A percentile compares a stretch with the other conserved stretches of the same genome.
phyloP scores from a whole-genome alignment of 2,888 invertebrate species.

The Phyllotreta cruciferae region DNA sequence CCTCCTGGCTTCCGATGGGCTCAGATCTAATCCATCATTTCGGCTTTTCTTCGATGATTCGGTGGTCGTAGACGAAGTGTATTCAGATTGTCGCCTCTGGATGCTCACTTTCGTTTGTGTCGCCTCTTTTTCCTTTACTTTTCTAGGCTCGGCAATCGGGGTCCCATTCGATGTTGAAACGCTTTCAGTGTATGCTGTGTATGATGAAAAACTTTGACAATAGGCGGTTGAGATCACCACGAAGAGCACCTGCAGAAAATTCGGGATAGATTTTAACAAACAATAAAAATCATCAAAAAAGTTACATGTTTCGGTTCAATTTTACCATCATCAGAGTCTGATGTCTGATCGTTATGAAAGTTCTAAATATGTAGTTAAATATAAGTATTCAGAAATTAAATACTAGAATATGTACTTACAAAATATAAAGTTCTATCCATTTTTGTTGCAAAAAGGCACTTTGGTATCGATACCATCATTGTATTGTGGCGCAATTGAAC shows the following conservation, averaged over 20 bases:
- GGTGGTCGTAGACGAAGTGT: not conserved
- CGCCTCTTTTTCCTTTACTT: not conserved
- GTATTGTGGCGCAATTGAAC: constrained; percentile 1
- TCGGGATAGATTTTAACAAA: too few relatives aligned
- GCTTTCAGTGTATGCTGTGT: not conserved
- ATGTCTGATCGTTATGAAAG: too few relatives aligned
- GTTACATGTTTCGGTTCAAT: too few relatives aligned
- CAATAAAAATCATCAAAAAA: too few relatives aligned
- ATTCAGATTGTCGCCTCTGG: constrained; percentile 5
- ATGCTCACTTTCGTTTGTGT: not conserved
- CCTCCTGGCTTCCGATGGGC: constrained; percentile 2
- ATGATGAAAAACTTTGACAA: too few relatives aligned
- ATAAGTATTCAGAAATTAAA: constrained; percentile 2
- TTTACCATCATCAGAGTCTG: too few relatives aligned
- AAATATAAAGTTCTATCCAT: not conserved
- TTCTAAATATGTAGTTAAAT: too few relatives aligned
- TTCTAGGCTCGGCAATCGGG: not conserved
- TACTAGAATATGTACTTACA: not conserved
- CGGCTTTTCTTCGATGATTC: too few relatives aligned
- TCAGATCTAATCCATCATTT: not conserved
- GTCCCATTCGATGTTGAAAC: not conserved
- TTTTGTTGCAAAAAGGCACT: not conserved
- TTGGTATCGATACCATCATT: not conserved
- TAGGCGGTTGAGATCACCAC: too few relatives aligned
- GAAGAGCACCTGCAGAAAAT: too few relatives aligned